Evolutionary conservation across 2,888 invertebrate species (phyloP), one percentile per base, ranked within the genome.

Genomic region (Orthosia gracilis): DNA sequence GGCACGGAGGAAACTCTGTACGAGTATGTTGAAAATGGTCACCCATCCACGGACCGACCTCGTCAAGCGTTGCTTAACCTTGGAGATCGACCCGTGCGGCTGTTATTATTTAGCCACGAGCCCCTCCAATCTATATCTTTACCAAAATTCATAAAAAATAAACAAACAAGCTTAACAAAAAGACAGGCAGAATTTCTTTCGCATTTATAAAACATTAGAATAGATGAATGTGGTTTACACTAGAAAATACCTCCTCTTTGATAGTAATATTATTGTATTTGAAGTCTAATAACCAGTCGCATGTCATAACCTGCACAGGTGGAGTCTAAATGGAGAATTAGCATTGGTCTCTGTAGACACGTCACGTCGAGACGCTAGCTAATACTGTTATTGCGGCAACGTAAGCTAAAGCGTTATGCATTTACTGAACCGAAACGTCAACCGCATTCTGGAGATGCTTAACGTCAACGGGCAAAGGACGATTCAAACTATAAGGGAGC

Each of bases 341-440:
- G 49, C 49, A 58, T 54, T 54, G 31, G 63, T 47, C 64, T 70
- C 59, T 58, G 40, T 49, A 71, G 67, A 58, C 54, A 83, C 59
- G 49, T 55, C 54, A 83, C 59, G 49, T 55, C 47, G 67, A 80
- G 45, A 80, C 50, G 64, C 17, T 55, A 40, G 62, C 58, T 80
- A 84, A 84, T 75, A 83, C 70, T 15, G 31, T 69, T 81, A 80
- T 49, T 71, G 84, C 26, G 65, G 80, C 59, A 59, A 69, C 31
- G 21, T 63, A 73, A 64, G 50, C 65, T 62, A 54, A 68, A 31
- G 7, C 26, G 58, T 59, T 50, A 66, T 64, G 52, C 69, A 81
- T 79, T 81, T 68, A 79, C 69, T 59, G 45, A 75, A 68, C 65
- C 17, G 21, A 66, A 75, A 68, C 31, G 57, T 65, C 45, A 74